These are phyloP conservation scores for Himalopsyche tibetana DNA, from an alignment of 2,888 invertebrate species.

Conservation along the genomic window DNA sequence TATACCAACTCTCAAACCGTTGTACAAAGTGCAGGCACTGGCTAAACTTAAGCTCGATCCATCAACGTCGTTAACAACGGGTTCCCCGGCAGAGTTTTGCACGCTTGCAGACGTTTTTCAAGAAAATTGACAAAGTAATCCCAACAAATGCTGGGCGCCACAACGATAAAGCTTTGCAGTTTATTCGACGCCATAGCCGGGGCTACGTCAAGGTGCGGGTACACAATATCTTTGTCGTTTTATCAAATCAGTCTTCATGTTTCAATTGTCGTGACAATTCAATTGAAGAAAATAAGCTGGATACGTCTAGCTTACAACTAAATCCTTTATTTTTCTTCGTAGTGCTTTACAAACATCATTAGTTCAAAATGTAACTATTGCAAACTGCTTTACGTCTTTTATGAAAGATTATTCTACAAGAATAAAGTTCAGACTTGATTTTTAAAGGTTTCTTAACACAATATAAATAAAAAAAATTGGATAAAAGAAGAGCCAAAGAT, in stretches of 20 bases:
- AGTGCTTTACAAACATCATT: too few relatives aligned
- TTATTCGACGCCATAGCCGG: conserved; percentile 6
- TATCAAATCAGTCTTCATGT: conserved; percentile 3
- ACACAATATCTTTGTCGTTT: conserved; percentile 29
- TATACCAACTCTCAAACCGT: not conserved
- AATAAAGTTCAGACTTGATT: too few relatives aligned
- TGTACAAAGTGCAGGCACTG: conserved; percentile 16
- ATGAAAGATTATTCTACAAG: too few relatives aligned
- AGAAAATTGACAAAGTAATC: conserved; percentile 53
- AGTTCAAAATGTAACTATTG: too few relatives aligned
- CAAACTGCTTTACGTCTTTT: too few relatives aligned
- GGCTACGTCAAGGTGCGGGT: conserved; percentile 1
- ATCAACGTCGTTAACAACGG: conserved; percentile 51
- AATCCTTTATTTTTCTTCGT: too few relatives aligned
- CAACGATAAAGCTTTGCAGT: conserved; percentile 13
- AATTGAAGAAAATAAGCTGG: not conserved
- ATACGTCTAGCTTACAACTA: not conserved
- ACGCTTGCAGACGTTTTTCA: conserved; percentile 43
- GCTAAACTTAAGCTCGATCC: conserved; percentile 45
- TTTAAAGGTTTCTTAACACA: too few relatives aligned
- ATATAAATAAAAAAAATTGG: too few relatives aligned
- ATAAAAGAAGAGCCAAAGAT: too few relatives aligned
- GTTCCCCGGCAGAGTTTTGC: conserved; percentile 44
- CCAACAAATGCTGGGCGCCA: conserved; percentile 45
- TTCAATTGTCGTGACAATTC: conserved; percentile 28